These are phyloP conservation scores for Prionace glauca DNA, from an alignment of 2,797 vertebrate species.

Conservation along the genomic window DNA sequence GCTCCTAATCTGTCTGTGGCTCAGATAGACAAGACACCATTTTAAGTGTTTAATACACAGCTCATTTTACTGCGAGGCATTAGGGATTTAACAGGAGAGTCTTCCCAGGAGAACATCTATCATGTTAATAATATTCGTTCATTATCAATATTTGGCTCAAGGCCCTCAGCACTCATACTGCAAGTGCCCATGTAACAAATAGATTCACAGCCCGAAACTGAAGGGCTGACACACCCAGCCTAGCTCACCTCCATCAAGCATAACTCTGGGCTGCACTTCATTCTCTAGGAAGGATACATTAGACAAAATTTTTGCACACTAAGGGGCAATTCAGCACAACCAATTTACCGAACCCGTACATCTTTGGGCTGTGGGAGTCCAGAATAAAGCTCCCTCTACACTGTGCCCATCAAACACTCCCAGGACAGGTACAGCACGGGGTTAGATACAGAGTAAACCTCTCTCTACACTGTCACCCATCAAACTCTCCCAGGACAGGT, in stretches of 20 bases:
- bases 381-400: neutral
- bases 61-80: neutral
- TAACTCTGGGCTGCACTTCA: neutral
- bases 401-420: neutral
- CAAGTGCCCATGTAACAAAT: neutral
- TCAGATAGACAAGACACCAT: neutral
- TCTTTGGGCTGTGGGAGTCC: too few relatives aligned
- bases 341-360: too few relatives aligned
- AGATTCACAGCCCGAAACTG: neutral
- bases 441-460: neutral
- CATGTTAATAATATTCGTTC: neutral
- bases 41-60: neutral
- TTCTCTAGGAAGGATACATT: neutral
- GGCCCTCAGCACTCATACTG: neutral
- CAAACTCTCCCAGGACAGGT: too few relatives aligned
- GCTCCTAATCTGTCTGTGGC: neutral
- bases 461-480: too few relatives aligned
- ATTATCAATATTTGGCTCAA: neutral
- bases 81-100: neutral
- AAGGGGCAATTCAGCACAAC: too few relatives aligned
- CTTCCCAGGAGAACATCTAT: neutral
- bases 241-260: neutral
- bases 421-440: neutral
- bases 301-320: neutral
- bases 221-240: neutral